phyloP scores from a whole-genome alignment of 23 tunicate species.

The Pegea sp. region DNA sequence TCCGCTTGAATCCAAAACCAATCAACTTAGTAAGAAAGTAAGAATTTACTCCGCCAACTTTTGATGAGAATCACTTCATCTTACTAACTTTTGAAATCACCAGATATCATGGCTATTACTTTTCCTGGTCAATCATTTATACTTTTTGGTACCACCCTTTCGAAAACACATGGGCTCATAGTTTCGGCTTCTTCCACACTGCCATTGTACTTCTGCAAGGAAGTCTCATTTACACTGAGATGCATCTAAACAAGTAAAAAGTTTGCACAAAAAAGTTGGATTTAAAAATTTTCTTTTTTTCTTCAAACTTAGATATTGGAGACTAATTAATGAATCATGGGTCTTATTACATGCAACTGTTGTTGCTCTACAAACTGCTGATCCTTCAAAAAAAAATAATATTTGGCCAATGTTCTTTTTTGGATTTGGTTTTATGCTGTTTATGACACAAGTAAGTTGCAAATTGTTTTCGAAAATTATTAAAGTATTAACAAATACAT shows the following conservation, averaged over 20 bases:
- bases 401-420: conserved; percentile 62
- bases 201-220: conserved; percentile 93
- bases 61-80: not conserved
- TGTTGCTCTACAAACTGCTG: conserved; percentile 65
- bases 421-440: conserved; percentile 80
- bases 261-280: not conserved
- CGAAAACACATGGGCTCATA: conserved; percentile 98
- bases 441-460: conserved; percentile 72
- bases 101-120: conserved; percentile 91
- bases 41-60: not conserved
- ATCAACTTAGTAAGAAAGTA: conserved; percentile 69
- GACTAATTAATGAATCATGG: conserved; percentile 81
- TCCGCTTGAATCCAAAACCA: conserved; percentile 47
- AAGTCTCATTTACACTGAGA: conserved; percentile 75
- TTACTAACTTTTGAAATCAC: not conserved
- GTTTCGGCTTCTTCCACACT: conserved; percentile 83
- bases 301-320: conserved; percentile 41
- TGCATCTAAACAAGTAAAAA: conserved; percentile 67
- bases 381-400: conserved; percentile 21
- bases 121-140: conserved; percentile 87
- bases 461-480: no score
- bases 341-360: conserved; percentile 64
- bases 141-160: conserved; percentile 99
- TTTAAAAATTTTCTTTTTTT: not conserved
- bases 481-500: no score